These are phyloP conservation scores for Notothenia rossii DNA, from an alignment of 2,113 vertebrate species.

Conservation along the genomic window DNA sequence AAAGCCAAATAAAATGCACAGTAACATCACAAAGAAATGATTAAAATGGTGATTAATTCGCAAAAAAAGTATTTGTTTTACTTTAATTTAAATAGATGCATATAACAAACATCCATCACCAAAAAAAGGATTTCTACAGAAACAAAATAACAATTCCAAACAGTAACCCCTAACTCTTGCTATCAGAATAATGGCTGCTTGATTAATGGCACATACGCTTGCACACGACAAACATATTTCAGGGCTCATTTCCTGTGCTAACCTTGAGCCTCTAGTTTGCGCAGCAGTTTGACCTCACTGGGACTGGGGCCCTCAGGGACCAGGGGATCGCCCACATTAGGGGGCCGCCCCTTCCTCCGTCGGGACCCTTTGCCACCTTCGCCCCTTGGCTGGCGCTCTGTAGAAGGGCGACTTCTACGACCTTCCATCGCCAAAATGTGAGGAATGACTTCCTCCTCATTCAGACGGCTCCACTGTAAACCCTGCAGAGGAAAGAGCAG, in stretches of 20 bases:
- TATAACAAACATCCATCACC: no score
- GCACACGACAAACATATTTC: conserved; percentile 57
- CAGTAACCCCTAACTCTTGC: not conserved
- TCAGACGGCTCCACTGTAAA: conserved; percentile 96
- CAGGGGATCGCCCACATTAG: conserved; percentile 89
- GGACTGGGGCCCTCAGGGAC: conserved; percentile 90
- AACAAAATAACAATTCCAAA: not conserved
- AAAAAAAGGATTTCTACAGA: conserved; percentile 13
- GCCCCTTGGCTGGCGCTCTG: conserved; percentile 85
- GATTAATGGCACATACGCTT: conserved; percentile 44
- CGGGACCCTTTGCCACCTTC: conserved; percentile 85
- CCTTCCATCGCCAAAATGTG: conserved; percentile 95
- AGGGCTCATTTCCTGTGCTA: conserved; percentile 58
- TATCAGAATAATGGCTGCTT: conserved; percentile 28
- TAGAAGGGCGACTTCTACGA: conserved; percentile 91
- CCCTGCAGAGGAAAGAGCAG: conserved; percentile 83
- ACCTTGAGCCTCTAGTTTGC: conserved; percentile 98
- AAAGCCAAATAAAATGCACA: conserved; percentile 23
- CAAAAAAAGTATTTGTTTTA: not conserved
- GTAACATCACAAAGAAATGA: conserved; percentile 1
- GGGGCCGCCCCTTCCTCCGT: conserved; percentile 94
- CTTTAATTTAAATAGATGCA: no score
- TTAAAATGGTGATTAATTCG: not conserved
- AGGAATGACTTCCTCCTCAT: conserved; percentile 94
- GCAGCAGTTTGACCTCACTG: conserved; percentile 91